phyloP scores from a whole-genome alignment of 2,113 vertebrate genomes.

The Rutilus rutilus region DNA sequence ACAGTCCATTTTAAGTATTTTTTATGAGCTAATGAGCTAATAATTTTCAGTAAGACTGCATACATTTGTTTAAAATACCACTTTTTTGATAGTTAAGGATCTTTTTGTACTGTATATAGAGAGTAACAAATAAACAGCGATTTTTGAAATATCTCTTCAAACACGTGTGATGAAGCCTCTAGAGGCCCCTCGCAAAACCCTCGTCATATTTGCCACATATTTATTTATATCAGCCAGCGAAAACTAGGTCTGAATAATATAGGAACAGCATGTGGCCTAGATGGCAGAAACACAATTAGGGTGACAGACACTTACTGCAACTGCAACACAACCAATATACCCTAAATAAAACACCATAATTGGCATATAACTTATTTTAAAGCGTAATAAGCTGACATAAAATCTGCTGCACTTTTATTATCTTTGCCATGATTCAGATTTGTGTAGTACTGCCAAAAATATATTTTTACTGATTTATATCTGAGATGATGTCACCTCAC shows the following conservation, averaged over 20 bases:
- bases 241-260: constrained; percentile 24
- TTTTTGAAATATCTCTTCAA: constrained; percentile 5
- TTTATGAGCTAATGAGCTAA: neutral
- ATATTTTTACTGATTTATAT: neutral
- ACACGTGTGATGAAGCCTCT: neutral
- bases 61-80: neutral
- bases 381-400: neutral
- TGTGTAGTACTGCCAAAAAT: neutral
- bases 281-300: constrained; percentile 16
- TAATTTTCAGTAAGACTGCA: neutral
- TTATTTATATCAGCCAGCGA: constrained; percentile 10
- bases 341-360: neutral
- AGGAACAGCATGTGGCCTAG: neutral
- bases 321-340: neutral
- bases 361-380: neutral
- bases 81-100: neutral
- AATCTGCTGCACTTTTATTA: neutral
- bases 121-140: neutral
- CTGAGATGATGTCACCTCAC: neutral
- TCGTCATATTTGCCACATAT: constrained; percentile 30
- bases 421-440: neutral
- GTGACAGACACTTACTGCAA: constrained; percentile 5
- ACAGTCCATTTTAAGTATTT: neutral
- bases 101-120: neutral
- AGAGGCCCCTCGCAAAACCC: neutral